Evolutionary conservation across 2,797 vertebrate species (phyloP).

Genomic region (Myiotriccus ornatus): DNA sequence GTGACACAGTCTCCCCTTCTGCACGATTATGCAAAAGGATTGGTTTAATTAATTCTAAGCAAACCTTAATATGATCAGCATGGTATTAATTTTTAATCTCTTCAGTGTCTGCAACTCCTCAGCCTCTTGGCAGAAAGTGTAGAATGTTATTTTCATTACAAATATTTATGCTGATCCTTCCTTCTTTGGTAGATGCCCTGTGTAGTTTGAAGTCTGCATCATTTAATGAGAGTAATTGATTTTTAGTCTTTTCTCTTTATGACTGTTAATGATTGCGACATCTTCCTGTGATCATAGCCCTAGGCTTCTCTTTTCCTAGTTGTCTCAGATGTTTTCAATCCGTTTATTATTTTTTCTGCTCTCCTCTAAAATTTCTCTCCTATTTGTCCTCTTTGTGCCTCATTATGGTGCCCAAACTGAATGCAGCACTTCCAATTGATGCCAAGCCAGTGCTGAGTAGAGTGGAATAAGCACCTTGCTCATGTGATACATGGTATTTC

Average conservation of each 20-base stretch:
- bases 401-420: slow-evolving; percentile 69
- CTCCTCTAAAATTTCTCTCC: slow-evolving; percentile 69
- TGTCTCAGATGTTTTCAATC: slow-evolving; percentile 59
- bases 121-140: slow-evolving; percentile 8
- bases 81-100: slow-evolving; percentile 58
- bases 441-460: slow-evolving; percentile 68
- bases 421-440: slow-evolving; percentile 68
- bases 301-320: slow-evolving; percentile 57
- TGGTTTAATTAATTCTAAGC: slow-evolving; percentile 56
- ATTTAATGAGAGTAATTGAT: slow-evolving; percentile 36
- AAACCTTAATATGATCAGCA: slow-evolving; percentile 55
- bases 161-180: slow-evolving; percentile 34
- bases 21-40: slow-evolving; percentile 19
- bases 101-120: slow-evolving; percentile 21
- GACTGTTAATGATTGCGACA: slow-evolving; percentile 2
- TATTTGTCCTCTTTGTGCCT: slow-evolving; percentile 70
- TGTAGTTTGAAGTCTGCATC: slow-evolving; percentile 9
- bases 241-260: slow-evolving; percentile 11
- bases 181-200: not conserved
- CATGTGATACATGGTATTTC: slow-evolving; percentile 68
- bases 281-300: slow-evolving; percentile 28
- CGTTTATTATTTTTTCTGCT: slow-evolving; percentile 64
- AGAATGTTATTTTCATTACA: not conserved
- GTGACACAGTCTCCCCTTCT: not conserved
- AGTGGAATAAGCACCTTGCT: slow-evolving; percentile 70